Evolutionary conservation across 2,113 vertebrate genomes (phyloP).

Genomic region (Colius striatus): DNA sequence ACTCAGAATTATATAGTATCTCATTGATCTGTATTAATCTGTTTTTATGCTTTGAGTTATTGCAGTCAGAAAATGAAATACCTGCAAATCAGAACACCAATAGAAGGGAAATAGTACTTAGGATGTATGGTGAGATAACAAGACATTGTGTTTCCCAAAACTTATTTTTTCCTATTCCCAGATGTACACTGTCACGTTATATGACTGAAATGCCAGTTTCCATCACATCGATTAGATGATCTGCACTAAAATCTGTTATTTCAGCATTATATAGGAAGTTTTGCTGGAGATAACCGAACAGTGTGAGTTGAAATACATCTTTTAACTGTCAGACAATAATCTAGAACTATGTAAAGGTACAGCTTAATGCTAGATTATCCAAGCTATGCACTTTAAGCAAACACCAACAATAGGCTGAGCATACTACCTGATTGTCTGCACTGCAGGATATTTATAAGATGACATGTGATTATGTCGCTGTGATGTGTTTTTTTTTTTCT

Average conservation of each 20-base stretch:
- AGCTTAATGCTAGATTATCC: not conserved
- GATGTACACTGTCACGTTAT: not conserved
- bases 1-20: not conserved
- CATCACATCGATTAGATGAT: not conserved
- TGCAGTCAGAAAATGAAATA: not conserved
- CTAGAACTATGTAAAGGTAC: not conserved
- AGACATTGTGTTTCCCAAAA: not conserved
- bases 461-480: rapidly evolving
- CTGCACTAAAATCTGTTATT: not conserved
- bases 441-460: not conserved
- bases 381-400: not conserved
- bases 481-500: not conserved
- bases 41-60: not conserved
- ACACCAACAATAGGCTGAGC: not conserved
- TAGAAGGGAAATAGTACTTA: not conserved
- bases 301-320: not conserved
- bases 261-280: not conserved
- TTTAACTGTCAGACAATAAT: not conserved
- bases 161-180: not conserved
- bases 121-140: not conserved
- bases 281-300: not conserved
- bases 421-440: not conserved
- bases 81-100: not conserved
- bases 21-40: not conserved
- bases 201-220: not conserved